Evolutionary conservation across 2,113 vertebrate genomes (phyloP), one percentile per base, ranked within the genome.

Genomic region (Poicephalus meyeri): DNA sequence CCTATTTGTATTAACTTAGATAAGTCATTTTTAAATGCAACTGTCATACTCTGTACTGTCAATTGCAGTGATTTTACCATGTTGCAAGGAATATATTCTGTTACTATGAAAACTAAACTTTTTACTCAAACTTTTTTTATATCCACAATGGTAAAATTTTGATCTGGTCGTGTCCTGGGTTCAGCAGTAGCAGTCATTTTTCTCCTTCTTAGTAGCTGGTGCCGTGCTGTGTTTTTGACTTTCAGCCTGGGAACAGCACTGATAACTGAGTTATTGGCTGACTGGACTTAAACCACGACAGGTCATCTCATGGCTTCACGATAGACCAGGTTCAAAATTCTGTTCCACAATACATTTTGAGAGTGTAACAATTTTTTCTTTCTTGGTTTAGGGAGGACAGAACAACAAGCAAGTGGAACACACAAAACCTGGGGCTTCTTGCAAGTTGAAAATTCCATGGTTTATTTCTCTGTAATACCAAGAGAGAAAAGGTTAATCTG

Each of bases 401-500:
- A 87, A 41, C 52, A 77, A 44, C 23, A 73, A 73, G 16, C 6
- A 4, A 81, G 33, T 19, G 33, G 23, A 60, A 76, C 29, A 49
- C 11, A 44, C 77, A 23, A 85, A 83, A 16, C 33, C 13, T 69
- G 39, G 58, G 58, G 6, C 72, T 91, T 64, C 46, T 65, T 70
- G n/a, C 8, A 41, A 65, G 66, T 37, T 85, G 49, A 70, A 91
- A 89, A 89, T 37, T 58, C 79, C 21, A 12, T 74, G 52, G 41
- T 79, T 88, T 94, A 15, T 80, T 95, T 93, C 64, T 33, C 17
- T 42, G 31, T 69, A 69, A 52, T 68, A 81, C 35, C 42, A 74
- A 93, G 80, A 82, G 64, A 94, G 68, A 88, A 74, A 93, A 95
- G 81, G 72, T 91, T 91, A 88, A 95, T 93, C 76, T 91, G 55